A percentile compares a stretch with the other conserved stretches of the same genome.
Evolutionary conservation across 2,113 vertebrate genomes (phyloP).

Genomic region (Taxidea taxus): DNA sequence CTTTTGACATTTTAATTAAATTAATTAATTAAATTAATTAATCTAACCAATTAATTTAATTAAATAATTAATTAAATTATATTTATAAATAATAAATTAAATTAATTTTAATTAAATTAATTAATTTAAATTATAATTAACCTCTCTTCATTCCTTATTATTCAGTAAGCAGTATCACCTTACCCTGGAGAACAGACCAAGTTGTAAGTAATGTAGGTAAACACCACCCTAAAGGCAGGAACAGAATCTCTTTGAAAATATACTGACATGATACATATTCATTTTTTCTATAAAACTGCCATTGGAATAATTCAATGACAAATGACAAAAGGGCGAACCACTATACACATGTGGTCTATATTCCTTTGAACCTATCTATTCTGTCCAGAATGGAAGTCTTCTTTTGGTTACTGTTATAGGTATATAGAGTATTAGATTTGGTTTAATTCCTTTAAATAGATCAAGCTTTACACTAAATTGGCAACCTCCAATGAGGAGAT

Average conservation of each 20-base stretch:
- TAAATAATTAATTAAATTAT: no score
- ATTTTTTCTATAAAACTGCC: background rate
- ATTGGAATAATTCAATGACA: slow-evolving; percentile 10
- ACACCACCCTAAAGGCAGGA: background rate
- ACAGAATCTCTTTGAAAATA: background rate
- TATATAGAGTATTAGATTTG: background rate
- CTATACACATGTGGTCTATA: background rate
- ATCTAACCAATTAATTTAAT: no score
- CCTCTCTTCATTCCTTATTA: background rate
- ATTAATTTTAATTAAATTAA: no score
- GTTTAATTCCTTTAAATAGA: background rate
- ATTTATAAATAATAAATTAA: no score
- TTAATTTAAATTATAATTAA: slow-evolving; percentile 33
- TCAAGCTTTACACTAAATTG: background rate
- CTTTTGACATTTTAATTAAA: background rate
- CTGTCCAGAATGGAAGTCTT: background rate
- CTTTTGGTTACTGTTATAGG: background rate
- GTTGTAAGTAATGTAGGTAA: background rate
- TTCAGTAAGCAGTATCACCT: background rate
- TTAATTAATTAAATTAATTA: no score
- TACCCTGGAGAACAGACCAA: background rate
- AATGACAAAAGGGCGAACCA: background rate
- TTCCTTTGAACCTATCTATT: background rate
- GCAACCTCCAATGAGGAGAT: background rate
- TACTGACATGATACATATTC: background rate